Evolutionary conservation across 1,140 invertebrate species (phyloP), one percentile per base, ranked within the genome.

Genomic region (Polypedilum pembai): DNA sequence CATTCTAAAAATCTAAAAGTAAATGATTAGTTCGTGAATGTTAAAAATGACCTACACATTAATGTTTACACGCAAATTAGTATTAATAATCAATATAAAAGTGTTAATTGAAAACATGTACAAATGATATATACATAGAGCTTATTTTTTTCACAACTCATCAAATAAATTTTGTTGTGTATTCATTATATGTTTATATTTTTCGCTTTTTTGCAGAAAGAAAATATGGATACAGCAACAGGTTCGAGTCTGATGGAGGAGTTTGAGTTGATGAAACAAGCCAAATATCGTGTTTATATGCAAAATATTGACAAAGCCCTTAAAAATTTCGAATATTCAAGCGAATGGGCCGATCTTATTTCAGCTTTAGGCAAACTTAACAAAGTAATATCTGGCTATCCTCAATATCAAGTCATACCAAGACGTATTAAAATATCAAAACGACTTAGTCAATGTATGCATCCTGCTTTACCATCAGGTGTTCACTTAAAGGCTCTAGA

Each of bases 301-400:
- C 86, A 88, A 69, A 87, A 89, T 63, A 88, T 97, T 63, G 95
- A 98, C 79, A 96, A 95, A 82, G 93, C 92, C 45, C 82, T 98
- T 24, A 94, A 94, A 80, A 93, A 88, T 82, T 98, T 98, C 85
- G 95, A 97, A 79, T 94, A 92, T 78, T 95, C 94, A 20, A 94
- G 92, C 79, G 95, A 97, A 88, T 98, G 95, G 95, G 93, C 95
- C 76, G 95, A 98, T 85, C 84, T 98, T 24, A 97, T 98, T 78
- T 92, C 93, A 74, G 94, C 94, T 20, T 82, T 98, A 69, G 92
- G 91, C 76, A 98, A 97, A 86, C 85, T 98, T 17, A 95, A 94
- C 80, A 97, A 96, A 87, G 94, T 94, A 85, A 78, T 91, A 75
- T 80, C 86, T 73, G 88, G 85, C 80, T 89, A 94, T 85, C 87